Base-by-base conservation (phyloP, 2,113 vertebrate genomes). In the Coptodon rendalli region DNA sequence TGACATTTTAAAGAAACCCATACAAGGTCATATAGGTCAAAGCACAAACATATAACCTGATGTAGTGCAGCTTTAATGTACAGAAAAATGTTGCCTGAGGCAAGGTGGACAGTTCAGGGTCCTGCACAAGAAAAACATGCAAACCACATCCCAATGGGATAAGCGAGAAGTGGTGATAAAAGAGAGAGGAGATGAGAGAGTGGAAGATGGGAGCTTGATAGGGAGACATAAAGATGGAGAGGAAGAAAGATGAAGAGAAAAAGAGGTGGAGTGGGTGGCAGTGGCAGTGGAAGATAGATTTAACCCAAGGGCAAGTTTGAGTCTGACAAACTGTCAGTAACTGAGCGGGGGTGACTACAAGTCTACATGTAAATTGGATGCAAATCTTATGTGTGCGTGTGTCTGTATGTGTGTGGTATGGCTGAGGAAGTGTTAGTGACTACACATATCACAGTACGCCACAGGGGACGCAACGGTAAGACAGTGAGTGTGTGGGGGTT, bases 321-420 rank as follows among this genome's bases (percentile, higher is more conserved):
- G 78, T 93, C 89, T 93, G 93, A 91, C 92, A 92, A 88, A 89
- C 92, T 94, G 94, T 92, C 94, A 93, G 94, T 90, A 84, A 93
- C 68, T 61, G 88, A 89, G 91, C 22, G 81, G 85, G 84, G 85
- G 89, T 80, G 92, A 85, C 68, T 79, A 71, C 59, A 83, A 50
- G 91, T 89, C 87, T 85, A 83, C 89, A 94, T 94, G 93, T 89
- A 93, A 94, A 95, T 93, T 80, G 89, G 90, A 95, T 94, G 93
- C 90, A 93, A 91, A 94, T 94, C 82, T 91, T 61, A 76, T 87
- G 24, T 63, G 52, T 81, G 82, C 88, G 56, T 80, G 84, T 54
- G 87, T 83, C 29, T 89, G 84, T 57, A 31, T 85, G 90, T 89
- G 89, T 92, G 94, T 38, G 84, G 86, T 71, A 36, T n/a, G 66